Base-by-base conservation (phyloP, 1,140 invertebrate genomes). In the Drosophila orosa region DNA sequence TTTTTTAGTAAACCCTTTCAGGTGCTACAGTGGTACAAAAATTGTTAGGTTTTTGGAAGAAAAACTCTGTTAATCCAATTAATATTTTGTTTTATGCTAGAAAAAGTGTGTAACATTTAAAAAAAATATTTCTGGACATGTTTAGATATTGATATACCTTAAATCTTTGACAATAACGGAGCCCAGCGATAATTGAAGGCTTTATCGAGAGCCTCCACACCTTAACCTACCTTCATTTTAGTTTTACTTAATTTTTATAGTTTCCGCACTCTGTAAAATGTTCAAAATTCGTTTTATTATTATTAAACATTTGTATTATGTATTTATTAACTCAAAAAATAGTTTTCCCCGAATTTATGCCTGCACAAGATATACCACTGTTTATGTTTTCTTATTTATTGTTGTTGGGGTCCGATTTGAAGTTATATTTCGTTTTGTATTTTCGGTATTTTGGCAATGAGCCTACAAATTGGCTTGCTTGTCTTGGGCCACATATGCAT, bases 401-500 rank as follows among this genome's bases (percentile, higher is more conserved):
- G 27, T 52, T 58, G 44, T 50, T 45, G 9, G 22, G 40, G 7
- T 57, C 58, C 17, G 17, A 25, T 45, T 54, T 47, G 40, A 54
- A 44, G 27, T 47, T 66, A 57, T 72, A 40, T 57, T 33, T 37
- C 25, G 44, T 68, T 61, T 58, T 54, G 48, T 74, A 57, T 79
- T 80, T 85, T 80, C 77, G 81, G 48, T 69, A 57, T 79, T 80
- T 84, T 80, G 80, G 81, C 80, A 84, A 84, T 80, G 77, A 69
- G 81, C 81, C 80, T 80, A 85, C 80, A 84, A 85, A 85, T 84
- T 85, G 80, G 81, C 80, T 85, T 29, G 62, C 81, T 83, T 83
- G 80, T 84, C 76, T 80, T 42, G 62, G 57, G 71, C 75, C 27
- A 58, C 58, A 67, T 68, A 69, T 54, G 83, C 80, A 84, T 84